phyloP scores from a whole-genome alignment of 1,140 invertebrate species.

The Lordiphosa stackelbergi region DNA sequence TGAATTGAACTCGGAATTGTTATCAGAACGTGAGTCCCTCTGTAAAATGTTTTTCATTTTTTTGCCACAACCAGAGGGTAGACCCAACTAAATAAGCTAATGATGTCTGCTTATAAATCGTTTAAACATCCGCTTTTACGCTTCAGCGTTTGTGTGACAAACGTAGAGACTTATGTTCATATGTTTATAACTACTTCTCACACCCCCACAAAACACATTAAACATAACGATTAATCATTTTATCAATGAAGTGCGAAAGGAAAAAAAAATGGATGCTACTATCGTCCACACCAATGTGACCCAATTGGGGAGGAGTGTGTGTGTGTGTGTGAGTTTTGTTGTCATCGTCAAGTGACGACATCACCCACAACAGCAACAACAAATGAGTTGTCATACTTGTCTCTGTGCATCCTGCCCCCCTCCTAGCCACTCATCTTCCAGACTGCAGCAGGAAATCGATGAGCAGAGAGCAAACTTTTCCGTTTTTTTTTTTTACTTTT shows the following conservation, averaged over 20 bases:
- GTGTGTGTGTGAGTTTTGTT: conserved; percentile 15
- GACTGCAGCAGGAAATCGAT: conserved; percentile 24
- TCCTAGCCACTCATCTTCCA: conserved; percentile 4
- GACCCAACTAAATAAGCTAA: conserved; percentile 16
- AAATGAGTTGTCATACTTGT: conserved; percentile 52
- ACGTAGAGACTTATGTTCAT: conserved; percentile 15
- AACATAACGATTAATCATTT: conserved; percentile 71
- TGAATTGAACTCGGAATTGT: conserved; percentile 19
- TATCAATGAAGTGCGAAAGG: conserved; percentile 62
- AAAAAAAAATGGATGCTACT: conserved; percentile 9
- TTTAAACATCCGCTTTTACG: conserved; percentile 57
- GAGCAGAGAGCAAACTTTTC: conserved; percentile 32
- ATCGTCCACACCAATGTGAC: conserved; percentile 47
- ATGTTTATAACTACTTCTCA: background rate
- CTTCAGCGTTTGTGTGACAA: conserved; percentile 42
- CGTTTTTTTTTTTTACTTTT: conserved; percentile 15
- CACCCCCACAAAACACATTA: conserved; percentile 23
- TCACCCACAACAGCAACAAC: conserved; percentile 61
- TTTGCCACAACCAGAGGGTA: conserved; percentile 5
- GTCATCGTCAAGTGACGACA: conserved; percentile 49
- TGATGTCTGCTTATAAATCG: conserved; percentile 51
- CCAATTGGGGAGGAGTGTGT: conserved; percentile 52
- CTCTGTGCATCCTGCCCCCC: conserved; percentile 7
- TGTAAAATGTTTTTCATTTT: background rate
- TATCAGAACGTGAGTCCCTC: conserved; percentile 15